phyloP scores from a whole-genome alignment of 2,888 invertebrate genomes.

The Schrankia costaestrigalis region DNA sequence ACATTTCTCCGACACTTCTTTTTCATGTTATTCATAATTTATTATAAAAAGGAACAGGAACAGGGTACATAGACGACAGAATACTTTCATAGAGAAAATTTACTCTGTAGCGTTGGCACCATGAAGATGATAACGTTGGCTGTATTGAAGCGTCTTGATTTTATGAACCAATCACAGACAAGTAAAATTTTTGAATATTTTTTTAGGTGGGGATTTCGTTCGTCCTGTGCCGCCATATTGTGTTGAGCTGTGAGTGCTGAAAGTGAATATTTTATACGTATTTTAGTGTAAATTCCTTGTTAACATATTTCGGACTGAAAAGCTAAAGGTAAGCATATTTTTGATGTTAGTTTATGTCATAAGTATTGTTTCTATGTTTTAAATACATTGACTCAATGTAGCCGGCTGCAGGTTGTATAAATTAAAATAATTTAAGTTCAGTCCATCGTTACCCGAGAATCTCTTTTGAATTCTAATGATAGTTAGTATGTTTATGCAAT shows the following conservation, averaged over 20 bases:
- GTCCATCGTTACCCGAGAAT: too few species aligned
- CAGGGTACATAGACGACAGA: too few species aligned
- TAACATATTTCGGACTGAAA: constrained; percentile 63
- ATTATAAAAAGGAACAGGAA: too few species aligned
- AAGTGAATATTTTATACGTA: constrained; percentile 64
- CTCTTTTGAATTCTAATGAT: too few species aligned
- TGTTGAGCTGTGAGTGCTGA: constrained; percentile 75
- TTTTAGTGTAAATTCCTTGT: constrained; percentile 71
- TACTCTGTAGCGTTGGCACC: constrained; percentile 19
- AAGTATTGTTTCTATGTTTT: constrained; percentile 21
- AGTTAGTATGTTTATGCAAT: too few species aligned
- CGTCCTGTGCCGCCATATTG: constrained; percentile 76
- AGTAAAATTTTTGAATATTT: constrained; percentile 69
- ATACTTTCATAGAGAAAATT: constrained; percentile 1
- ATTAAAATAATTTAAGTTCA: too few species aligned
- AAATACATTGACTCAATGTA: constrained; percentile 19
- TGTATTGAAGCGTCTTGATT: constrained; percentile 63
- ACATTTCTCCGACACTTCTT: too few species aligned
- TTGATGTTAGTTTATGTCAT: constrained; percentile 68
- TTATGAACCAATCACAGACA: constrained; percentile 57
- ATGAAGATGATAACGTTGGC: constrained; percentile 35
- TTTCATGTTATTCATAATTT: too few species aligned
- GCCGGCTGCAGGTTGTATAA: too few species aligned
- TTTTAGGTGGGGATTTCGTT: constrained; percentile 72
- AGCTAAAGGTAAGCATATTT: constrained; percentile 62